Evolutionary conservation across 2,888 invertebrate species (phyloP), one percentile per base, ranked within the genome.

Genomic region (Adelognathus sp.): DNA sequence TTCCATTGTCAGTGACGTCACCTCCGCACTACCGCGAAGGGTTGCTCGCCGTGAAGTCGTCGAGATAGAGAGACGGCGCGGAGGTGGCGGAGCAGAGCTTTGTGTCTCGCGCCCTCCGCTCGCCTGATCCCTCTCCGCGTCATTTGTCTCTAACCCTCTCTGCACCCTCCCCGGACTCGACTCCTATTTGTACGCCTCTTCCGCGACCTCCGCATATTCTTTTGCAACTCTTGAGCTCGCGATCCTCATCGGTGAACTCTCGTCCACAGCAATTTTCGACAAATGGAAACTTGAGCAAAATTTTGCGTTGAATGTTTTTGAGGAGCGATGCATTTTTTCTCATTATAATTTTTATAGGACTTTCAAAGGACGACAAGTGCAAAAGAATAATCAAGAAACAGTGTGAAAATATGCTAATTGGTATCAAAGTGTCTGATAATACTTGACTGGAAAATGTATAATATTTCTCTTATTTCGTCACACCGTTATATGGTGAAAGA

Each of bases 1-100:
- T 90, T 88, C 88, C 88, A 90, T 90, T 90, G 90, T 90, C 90
- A 86, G 85, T 89, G 89, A 90, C 90, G 89, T 90, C 90, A 90
- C 90, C 90, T 90, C 88, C 84, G 87, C 60, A 54, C 73, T 56
- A 88, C 85, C 86, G 82, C 82, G 84, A 84, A 88, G 88, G 88
- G 88, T 87, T 85, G 24, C 54, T 52, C 36, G 71, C 76, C 46
- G 63, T 73, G 31, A 64, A 52, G 52, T 29, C 58, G 18, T 36
- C 58, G 39, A 29, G 39, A 27, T 3, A 29, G 64, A 56, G 50
- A 29, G 16, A 24, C 2, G 41, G 18, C 5, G 46, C 24, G 54
- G 29, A n/a, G 29, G 56, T 39, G 54, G 29, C 60, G 66, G 60
- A 67, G 63, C 78, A 46, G 75, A 67, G 77, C 78, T 78, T 81